These are phyloP conservation scores for Microchirus variegatus DNA, from an alignment of 2,797 vertebrate species.

Conservation along the genomic window DNA sequence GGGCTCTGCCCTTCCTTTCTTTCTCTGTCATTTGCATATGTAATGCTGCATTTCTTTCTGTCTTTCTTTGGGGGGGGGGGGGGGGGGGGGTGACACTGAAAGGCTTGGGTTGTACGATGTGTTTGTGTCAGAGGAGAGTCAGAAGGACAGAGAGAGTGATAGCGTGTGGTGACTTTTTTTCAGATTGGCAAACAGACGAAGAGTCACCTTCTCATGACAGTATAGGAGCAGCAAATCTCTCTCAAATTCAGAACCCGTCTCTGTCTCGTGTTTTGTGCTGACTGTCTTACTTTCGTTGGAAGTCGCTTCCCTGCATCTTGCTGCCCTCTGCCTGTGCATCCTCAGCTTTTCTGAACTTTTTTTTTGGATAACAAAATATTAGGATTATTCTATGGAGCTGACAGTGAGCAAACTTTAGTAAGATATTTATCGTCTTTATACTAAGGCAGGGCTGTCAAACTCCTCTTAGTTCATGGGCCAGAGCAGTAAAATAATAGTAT, in stretches of 20 bases:
- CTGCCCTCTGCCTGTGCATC: not conserved
- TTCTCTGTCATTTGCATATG: conserved; percentile 43
- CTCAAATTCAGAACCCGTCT: not conserved
- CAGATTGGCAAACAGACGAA: not conserved
- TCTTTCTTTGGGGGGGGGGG: too few species aligned
- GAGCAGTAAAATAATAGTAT: too few species aligned
- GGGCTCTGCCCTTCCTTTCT: conserved; percentile 31
- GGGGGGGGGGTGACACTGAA: not conserved
- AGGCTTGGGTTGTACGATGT: conserved; percentile 4
- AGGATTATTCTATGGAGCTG: too few species aligned
- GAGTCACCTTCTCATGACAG: not conserved
- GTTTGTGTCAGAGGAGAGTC: conserved; percentile 25
- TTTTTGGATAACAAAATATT: not conserved
- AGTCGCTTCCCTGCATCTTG: not conserved
- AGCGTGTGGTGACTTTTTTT: not conserved
- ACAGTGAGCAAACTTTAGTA: too few species aligned
- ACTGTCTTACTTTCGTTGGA: not conserved
- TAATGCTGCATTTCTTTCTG: not conserved
- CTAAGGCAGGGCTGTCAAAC: too few species aligned
- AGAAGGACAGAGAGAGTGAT: conserved; percentile 14
- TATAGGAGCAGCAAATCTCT: not conserved
- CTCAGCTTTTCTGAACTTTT: not conserved
- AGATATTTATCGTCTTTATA: too few species aligned
- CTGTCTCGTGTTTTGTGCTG: not conserved
- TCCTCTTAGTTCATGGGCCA: too few species aligned